phyloP scores from a whole-genome alignment of 2,797 vertebrate genomes.

The Siniperca scherzeri region DNA sequence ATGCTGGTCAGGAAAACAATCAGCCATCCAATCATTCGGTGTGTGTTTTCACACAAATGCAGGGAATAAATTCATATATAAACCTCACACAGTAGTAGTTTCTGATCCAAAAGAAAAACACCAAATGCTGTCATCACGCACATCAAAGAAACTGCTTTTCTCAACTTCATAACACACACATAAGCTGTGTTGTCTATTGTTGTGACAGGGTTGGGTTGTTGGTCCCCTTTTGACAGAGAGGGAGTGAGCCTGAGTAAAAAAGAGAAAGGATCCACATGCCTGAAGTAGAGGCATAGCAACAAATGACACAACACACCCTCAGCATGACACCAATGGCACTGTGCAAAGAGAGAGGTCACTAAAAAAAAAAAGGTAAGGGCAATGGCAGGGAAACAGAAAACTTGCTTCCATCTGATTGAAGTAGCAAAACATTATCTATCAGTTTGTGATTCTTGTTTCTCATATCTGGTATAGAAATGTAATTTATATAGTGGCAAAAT shows the following conservation, averaged over 20 bases:
- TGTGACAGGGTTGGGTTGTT: conserved; percentile 53
- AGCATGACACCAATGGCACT: conserved; percentile 68
- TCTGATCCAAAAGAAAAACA: conserved; percentile 31
- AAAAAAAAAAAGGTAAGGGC: conserved; percentile 13
- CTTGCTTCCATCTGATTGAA: conserved; percentile 46
- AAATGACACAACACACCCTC: conserved; percentile 78
- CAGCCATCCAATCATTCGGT: background rate
- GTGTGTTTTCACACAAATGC: conserved; percentile 24
- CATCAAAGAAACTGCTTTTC: conserved; percentile 9
- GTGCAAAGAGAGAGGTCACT: conserved; percentile 64
- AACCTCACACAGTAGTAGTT: conserved; percentile 9
- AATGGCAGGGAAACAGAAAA: conserved; percentile 34
- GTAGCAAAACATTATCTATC: conserved; percentile 45
- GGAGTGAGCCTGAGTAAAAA: conserved; percentile 46
- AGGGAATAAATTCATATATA: conserved; percentile 28
- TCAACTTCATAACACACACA: conserved; percentile 19
- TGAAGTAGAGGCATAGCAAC: conserved; percentile 78
- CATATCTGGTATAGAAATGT: conserved; percentile 2
- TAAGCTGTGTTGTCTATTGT: conserved; percentile 57
- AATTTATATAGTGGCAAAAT: conserved; percentile 10
- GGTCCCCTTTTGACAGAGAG: conserved; percentile 64
- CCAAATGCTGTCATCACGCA: conserved; percentile 22
- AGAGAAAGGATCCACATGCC: conserved; percentile 76
- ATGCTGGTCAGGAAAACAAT: conserved; percentile 45
- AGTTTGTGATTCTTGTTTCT: conserved; percentile 17